Conservation (phyloP, 2,888 invertebrate genomes). For the Cantharis rufa region DNA sequence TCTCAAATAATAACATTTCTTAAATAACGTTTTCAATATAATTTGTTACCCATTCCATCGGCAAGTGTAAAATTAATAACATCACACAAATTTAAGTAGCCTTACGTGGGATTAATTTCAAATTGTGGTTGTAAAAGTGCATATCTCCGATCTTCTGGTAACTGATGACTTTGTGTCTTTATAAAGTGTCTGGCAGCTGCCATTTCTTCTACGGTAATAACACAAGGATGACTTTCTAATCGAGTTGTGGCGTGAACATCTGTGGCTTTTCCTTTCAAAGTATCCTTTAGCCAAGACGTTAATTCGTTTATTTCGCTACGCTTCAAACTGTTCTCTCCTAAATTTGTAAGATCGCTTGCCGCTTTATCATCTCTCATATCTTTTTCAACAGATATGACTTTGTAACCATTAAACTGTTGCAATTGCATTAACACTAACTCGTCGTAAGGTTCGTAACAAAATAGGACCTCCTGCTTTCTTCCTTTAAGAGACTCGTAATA, state of each 20-base stretch:
- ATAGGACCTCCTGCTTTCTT: conserved; percentile 87
- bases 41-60: too few species aligned
- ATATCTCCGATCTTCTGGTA: conserved; percentile 84
- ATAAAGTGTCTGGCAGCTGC: conserved; percentile 95
- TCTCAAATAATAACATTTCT: too few species aligned
- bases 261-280: conserved; percentile 78
- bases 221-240: conserved; percentile 89
- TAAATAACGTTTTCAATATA: too few species aligned
- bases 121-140: conserved; percentile 87
- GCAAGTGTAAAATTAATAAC: too few species aligned
- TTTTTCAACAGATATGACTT: conserved; percentile 88
- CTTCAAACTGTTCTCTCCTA: conserved; percentile 72
- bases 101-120: conserved; percentile 91
- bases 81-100: neutral
- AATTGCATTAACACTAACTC: conserved; percentile 92
- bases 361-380: conserved; percentile 79
- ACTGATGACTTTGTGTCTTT: conserved; percentile 79
- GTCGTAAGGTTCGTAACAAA: conserved; percentile 97
- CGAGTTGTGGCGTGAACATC: conserved; percentile 83
- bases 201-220: conserved; percentile 95
- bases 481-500: conserved; percentile 92
- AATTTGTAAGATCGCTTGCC: conserved; percentile 62
- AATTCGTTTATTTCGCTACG: conserved; percentile 78
- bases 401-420: conserved; percentile 75
- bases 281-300: conserved; percentile 76